Evolutionary conservation across 2,113 vertebrate species (phyloP).

Genomic region (Nymphicus hollandicus): DNA sequence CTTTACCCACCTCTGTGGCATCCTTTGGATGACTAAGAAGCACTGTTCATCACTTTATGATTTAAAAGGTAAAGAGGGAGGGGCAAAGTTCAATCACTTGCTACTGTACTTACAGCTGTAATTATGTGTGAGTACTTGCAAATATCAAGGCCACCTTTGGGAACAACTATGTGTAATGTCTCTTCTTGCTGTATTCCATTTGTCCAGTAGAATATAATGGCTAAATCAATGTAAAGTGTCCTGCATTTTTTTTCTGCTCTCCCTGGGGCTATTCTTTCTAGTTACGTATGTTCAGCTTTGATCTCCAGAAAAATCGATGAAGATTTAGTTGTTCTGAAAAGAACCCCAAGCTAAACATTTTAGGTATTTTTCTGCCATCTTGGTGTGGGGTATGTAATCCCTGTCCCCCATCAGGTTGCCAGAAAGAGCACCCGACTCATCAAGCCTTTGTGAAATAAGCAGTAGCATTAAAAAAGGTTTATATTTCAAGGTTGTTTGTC

Average conservation of each 20-base stretch:
- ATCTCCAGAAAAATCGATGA: conserved; percentile 57
- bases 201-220: neutral
- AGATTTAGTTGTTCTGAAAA: conserved; percentile 32
- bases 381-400: neutral
- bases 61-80: neutral
- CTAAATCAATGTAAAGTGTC: conserved; percentile 41
- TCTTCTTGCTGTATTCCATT: neutral
- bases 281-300: conserved; percentile 16
- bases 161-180: neutral
- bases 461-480: neutral
- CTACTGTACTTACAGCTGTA: conserved; percentile 15
- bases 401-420: neutral
- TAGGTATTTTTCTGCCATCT: conserved; percentile 28
- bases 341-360: neutral
- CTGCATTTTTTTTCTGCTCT: conserved; percentile 7
- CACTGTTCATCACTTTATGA: neutral
- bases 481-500: neutral
- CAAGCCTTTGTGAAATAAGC: neutral
- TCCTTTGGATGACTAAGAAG: conserved; percentile 19
- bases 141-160: conserved; percentile 39
- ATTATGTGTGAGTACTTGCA: conserved; percentile 11
- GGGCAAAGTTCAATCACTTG: neutral
- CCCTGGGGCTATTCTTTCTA: conserved; percentile 7
- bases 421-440: neutral
- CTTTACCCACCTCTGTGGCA: neutral